A percentile compares a stretch with the other conserved stretches of the same genome.
phyloP scores from a whole-genome alignment of 2,888 invertebrate species.

The Stenoptilia bipunctidactyla region DNA sequence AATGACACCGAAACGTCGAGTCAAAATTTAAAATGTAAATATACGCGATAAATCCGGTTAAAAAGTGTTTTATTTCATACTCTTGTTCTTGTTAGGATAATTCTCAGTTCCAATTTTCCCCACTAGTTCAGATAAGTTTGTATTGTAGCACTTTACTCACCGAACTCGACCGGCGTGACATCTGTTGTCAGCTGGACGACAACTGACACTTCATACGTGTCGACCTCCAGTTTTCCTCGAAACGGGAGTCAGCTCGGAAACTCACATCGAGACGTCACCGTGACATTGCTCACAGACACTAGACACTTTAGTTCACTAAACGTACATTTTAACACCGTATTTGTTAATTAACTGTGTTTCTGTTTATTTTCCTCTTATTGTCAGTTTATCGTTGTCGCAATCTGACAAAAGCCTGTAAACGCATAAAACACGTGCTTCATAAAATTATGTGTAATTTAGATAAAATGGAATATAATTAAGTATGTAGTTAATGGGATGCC shows the following conservation, averaged over 20 bases:
- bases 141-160: slow-evolving; percentile 32
- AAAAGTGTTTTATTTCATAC: no score
- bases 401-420: neutral
- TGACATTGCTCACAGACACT: slow-evolving; percentile 25
- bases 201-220: slow-evolving; percentile 68
- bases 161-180: slow-evolving; percentile 59
- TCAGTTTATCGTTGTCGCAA: neutral
- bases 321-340: neutral
- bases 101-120: no score
- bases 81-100: no score
- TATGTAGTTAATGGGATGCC: no score
- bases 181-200: slow-evolving; percentile 69
- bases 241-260: slow-evolving; percentile 21
- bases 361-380: neutral
- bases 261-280: slow-evolving; percentile 23
- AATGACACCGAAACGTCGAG: no score
- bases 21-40: no score
- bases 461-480: no score
- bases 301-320: neutral
- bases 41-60: no score
- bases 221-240: slow-evolving; percentile 61
- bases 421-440: neutral
- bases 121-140: no score
- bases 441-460: neutral
- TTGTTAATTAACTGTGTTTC: slow-evolving; percentile 5